Conservation (phyloP, 2,888 invertebrate genomes). For the Rhamphomyia laevipes region DNA sequence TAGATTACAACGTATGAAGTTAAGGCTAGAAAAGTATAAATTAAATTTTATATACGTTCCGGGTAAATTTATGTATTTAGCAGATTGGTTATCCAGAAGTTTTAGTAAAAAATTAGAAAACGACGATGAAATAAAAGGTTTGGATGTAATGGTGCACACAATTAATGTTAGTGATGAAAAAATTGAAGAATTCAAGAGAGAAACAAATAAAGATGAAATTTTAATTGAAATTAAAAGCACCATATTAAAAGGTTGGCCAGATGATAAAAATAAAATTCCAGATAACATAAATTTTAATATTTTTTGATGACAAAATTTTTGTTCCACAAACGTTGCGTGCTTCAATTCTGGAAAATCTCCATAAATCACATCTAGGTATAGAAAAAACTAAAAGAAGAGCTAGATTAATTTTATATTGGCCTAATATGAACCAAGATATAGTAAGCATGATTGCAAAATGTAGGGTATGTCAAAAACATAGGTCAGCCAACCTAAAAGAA, state of each 20-base stretch:
- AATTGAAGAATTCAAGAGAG: slow-evolving; percentile 3
- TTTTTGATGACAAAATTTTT: slow-evolving; percentile 2
- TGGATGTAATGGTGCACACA: slow-evolving; percentile 6
- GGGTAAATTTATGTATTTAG: too few species aligned
- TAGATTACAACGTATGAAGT: slow-evolving; percentile 7
- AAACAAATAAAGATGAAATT: slow-evolving; percentile 3
- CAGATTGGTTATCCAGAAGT: too few species aligned
- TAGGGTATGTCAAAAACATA: slow-evolving; percentile 6
- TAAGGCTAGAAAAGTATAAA: too few species aligned
- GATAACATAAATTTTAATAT: background rate
- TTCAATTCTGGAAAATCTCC: background rate
- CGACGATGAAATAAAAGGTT: slow-evolving; percentile 3
- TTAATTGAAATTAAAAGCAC: background rate
- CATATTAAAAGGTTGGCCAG: slow-evolving; percentile 4
- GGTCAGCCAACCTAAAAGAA: background rate
- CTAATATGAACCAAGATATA: slow-evolving; percentile 2
- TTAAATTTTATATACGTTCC: too few species aligned
- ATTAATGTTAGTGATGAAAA: slow-evolving; percentile 8
- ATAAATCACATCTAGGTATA: slow-evolving; percentile 5
- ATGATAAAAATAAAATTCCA: background rate
- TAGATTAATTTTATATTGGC: slow-evolving; percentile 6
- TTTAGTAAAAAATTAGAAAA: slow-evolving; percentile 7
- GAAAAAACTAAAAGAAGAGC: slow-evolving; percentile 9
- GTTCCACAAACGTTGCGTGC: background rate
- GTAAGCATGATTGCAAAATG: slow-evolving; percentile 5